A percentile compares a stretch with the other conserved stretches of the same genome.
These are phyloP conservation scores for Dendrolimus punctatus DNA, from an alignment of 1,140 invertebrate genomes.

Conservation along the genomic window DNA sequence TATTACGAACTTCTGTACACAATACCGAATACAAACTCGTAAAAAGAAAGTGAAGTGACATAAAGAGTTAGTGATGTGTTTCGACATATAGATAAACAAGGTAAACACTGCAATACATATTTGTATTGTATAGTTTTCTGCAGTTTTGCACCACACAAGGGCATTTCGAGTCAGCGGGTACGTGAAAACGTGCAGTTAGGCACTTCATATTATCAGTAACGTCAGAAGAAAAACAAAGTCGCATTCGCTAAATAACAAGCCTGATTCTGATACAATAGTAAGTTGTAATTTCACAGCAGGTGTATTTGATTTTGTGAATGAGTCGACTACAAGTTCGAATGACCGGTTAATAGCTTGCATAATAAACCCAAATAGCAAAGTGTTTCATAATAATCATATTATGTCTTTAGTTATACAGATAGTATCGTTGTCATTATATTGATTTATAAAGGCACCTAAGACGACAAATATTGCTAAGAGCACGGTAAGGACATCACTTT, in stretches of 20 bases:
- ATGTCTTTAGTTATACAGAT: no score
- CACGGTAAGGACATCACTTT: constrained; percentile 59
- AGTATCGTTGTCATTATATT: no score
- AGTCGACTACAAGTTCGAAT: constrained; percentile 10
- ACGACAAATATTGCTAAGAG: constrained; percentile 45
- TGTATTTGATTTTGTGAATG: constrained; percentile 46
- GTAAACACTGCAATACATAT: constrained; percentile 25
- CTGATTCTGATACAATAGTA: constrained; percentile 1
- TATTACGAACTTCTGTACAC: constrained; percentile 1
- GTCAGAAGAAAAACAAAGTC: background rate
- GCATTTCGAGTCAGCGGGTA: constrained; percentile 26
- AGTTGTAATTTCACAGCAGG: constrained; percentile 27
- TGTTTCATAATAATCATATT: constrained; percentile 22
- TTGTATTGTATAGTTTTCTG: constrained; percentile 12
- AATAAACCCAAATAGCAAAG: constrained; percentile 37
- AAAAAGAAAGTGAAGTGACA: constrained; percentile 39
- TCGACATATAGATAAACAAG: constrained; percentile 26
- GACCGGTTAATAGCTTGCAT: constrained; percentile 32
- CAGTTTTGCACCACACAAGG: constrained; percentile 28
- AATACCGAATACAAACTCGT: constrained; percentile 19
- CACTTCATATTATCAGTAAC: constrained; percentile 8
- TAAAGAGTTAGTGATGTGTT: constrained; percentile 32
- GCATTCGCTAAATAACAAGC: background rate
- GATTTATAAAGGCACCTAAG: constrained; percentile 23
- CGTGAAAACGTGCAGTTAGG: constrained; percentile 7